Evolutionary conservation across 2,797 vertebrate species (phyloP).

Genomic region (Pagetopsis macropterus): DNA sequence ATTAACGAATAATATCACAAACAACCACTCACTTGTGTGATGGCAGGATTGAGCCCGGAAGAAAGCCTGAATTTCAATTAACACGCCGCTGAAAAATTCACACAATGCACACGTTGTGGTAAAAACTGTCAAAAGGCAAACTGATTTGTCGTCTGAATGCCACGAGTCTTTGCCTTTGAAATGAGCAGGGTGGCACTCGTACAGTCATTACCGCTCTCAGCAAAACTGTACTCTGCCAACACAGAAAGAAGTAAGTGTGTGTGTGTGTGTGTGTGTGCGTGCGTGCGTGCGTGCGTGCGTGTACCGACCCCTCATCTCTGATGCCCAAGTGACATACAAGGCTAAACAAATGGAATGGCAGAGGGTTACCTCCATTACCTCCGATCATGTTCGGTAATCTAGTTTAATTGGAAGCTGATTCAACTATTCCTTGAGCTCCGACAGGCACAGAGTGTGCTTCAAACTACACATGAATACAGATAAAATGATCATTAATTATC

Average conservation of each 20-base stretch:
- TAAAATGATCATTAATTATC: no score
- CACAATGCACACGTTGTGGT: background rate
- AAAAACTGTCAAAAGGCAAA: constrained; percentile 4
- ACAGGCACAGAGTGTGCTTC: background rate
- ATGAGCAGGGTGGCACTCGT: constrained; percentile 12
- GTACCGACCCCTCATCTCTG: constrained; percentile 30
- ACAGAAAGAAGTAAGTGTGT: constrained; percentile 24
- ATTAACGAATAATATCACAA: constrained; percentile 16
- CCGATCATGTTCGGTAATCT: no score
- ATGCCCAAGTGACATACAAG: constrained; percentile 39
- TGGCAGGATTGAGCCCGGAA: constrained; percentile 19
- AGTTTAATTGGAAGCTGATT: no score
- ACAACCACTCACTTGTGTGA: background rate
- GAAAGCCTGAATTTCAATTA: background rate
- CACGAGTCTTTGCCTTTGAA: constrained; percentile 19
- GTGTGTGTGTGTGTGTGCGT: no score
- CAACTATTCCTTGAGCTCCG: background rate
- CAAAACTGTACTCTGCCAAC: constrained; percentile 7
- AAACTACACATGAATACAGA: no score
- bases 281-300: constrained; percentile 7
- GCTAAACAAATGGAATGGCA: no score
- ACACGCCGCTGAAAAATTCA: constrained; percentile 10
- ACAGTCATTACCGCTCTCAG: constrained; percentile 21
- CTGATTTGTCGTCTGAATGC: constrained; percentile 2
- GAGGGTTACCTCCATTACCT: no score